Base-by-base conservation (phyloP, 1,140 invertebrate species). In the Magallana gigas region DNA sequence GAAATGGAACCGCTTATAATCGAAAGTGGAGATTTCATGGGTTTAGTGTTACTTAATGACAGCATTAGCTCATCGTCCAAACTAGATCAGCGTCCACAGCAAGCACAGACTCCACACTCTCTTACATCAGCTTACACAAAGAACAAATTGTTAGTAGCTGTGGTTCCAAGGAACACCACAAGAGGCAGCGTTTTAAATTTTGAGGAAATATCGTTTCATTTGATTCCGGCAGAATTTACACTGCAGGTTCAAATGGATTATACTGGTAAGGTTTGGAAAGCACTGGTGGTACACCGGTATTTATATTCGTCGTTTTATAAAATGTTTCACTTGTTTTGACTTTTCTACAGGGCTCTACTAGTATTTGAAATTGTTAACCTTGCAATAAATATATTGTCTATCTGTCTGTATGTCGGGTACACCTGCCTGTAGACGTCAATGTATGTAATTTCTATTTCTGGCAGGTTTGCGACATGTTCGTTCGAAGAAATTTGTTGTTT, bases 1-100 rank as follows among this genome's bases (percentile, higher is more conserved):
- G 36, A 76, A 8, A 76, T 76, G 23, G 68, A 76, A 29, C 68
- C 68, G 6, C 18, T 76, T 23, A 76, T 29, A 29, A 48, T 76
- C 68, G 68, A 76, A 36, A 76, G 23, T 29, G 68, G 68, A 76
- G 68, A 76, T 76, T 48, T 29, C 68, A 76, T 36, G 11, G 68
- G 68, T 9, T 29, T 76, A 12, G 68, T 76, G 29, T 29, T 76
- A 12, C 8, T 76, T 2, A 76, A 76, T 12, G 23, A 76, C 14
- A 29, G 36, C 68, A 29, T 9, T 18, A 18, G 23, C 23, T 29
- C 23, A 29, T 18, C 12, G 23, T 29, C 68, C 36, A 29, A 76
- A 29, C 36, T 76, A 5, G 23, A 7, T 6, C 23, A 12, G 12
- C 8, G 0, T 11, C 11, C 68, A 76, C 23, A 9, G 4, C 18